These are phyloP conservation scores for Sebastes itinus DNA, from an alignment of 2,797 vertebrate genomes.

Conservation along the genomic window DNA sequence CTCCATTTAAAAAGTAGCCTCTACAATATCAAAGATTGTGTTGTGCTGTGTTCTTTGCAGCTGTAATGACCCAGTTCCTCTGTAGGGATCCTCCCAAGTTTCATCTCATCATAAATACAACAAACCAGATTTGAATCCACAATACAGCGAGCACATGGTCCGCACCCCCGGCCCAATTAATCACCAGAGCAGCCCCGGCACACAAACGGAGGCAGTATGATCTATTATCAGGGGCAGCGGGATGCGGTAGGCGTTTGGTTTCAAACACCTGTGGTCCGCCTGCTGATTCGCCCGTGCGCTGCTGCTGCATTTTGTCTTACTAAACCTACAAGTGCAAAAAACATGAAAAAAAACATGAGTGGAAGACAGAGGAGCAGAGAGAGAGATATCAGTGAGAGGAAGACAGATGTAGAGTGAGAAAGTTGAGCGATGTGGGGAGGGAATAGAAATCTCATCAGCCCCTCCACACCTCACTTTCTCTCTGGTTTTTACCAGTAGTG, in stretches of 20 bases:
- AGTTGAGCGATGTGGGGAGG: slow-evolving; percentile 31
- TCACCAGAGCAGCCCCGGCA: slow-evolving; percentile 29
- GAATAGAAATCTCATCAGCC: slow-evolving; percentile 43
- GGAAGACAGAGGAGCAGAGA: neutral
- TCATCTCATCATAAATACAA: slow-evolving; percentile 15
- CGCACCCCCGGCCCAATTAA: slow-evolving; percentile 15
- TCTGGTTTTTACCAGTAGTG: slow-evolving; percentile 1
- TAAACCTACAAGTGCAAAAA: slow-evolving; percentile 43
- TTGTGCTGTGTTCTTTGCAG: neutral
- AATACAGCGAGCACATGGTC: slow-evolving; percentile 15
- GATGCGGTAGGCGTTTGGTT: slow-evolving; percentile 13
- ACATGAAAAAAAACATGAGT: neutral
- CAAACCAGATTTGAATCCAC: slow-evolving; percentile 15
- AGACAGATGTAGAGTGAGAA: slow-evolving; percentile 27
- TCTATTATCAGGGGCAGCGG: slow-evolving; percentile 21
- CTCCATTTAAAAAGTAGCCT: neutral
- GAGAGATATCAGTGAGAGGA: neutral
- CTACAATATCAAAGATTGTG: neutral
- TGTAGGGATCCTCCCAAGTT: slow-evolving; percentile 9
- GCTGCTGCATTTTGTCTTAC: slow-evolving; percentile 50
- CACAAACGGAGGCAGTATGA: slow-evolving; percentile 11
- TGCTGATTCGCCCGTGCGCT: neutral
- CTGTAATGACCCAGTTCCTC: slow-evolving; percentile 7
- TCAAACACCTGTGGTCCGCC: slow-evolving; percentile 41
- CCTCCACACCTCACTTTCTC: slow-evolving; percentile 25